A percentile compares a stretch with the other conserved stretches of the same genome.
These are phyloP conservation scores for Boloria euphrosyne DNA, from an alignment of 2,888 invertebrate genomes.

Conservation along the genomic window DNA sequence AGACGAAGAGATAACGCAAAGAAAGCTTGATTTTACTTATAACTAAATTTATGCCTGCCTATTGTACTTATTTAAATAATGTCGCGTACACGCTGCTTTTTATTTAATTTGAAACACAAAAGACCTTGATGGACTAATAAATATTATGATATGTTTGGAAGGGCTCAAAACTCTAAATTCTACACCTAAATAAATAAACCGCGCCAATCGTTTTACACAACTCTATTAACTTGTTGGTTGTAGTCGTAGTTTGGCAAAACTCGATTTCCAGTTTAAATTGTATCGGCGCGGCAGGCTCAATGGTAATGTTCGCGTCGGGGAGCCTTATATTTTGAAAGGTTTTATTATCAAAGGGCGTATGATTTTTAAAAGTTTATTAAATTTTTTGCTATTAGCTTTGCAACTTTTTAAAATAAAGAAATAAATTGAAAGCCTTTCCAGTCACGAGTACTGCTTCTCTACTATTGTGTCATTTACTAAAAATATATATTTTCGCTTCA, in stretches of 20 bases:
- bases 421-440: no score
- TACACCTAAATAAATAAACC: conserved; percentile 2
- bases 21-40: no score
- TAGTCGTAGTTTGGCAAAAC: conserved; percentile 6
- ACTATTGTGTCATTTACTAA: no score
- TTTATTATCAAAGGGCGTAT: conserved; percentile 5
- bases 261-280: conserved; percentile 17
- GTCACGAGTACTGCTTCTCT: no score
- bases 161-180: background rate
- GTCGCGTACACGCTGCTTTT: no score
- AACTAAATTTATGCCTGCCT: no score
- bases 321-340: background rate
- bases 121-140: no score
- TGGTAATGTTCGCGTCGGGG: conserved; percentile 18
- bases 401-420: background rate
- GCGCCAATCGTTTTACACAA: conserved; percentile 4
- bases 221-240: conserved; percentile 43
- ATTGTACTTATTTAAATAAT: no score
- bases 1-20: background rate
- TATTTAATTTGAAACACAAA: no score
- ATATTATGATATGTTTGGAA: background rate
- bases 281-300: conserved; percentile 19
- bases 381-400: background rate
- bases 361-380: conserved; percentile 10
- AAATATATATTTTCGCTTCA: no score